These are phyloP conservation scores for Thalassophryne amazonica DNA, from an alignment of 2,797 vertebrate species.

Conservation along the genomic window DNA sequence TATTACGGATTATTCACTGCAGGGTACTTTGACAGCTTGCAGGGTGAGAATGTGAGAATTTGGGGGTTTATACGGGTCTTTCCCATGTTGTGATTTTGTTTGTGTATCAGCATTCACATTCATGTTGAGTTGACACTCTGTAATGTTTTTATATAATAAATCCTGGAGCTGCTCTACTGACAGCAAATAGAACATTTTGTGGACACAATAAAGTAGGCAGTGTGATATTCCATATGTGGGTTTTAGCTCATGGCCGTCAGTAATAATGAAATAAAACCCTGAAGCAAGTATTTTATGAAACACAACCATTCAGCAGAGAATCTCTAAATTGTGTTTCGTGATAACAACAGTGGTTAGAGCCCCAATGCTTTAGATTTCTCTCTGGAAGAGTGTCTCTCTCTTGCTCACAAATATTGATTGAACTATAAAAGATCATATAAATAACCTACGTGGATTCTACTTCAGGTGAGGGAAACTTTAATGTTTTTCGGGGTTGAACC, in stretches of 20 bases:
- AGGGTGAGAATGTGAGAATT: slow-evolving; percentile 16
- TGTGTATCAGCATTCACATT: slow-evolving; percentile 14
- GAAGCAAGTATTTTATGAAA: slow-evolving; percentile 48
- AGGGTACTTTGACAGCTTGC: slow-evolving; percentile 18
- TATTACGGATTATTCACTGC: slow-evolving; percentile 35
- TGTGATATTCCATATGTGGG: background rate
- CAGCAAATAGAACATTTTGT: slow-evolving; percentile 26
- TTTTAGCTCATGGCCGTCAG: slow-evolving; percentile 15
- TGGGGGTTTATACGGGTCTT: slow-evolving; percentile 35
- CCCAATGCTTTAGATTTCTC: slow-evolving; percentile 32
- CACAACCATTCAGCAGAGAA: slow-evolving; percentile 32
- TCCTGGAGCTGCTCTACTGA: slow-evolving; percentile 3
- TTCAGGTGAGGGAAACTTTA: slow-evolving; percentile 65
- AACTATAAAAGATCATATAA: slow-evolving; percentile 60
- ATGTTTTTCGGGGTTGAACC: slow-evolving; percentile 67
- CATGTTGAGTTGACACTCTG: slow-evolving; percentile 4
- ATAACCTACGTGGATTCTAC: slow-evolving; percentile 65
- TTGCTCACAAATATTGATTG: slow-evolving; percentile 60
- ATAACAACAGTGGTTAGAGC: slow-evolving; percentile 61
- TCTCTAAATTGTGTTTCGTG: slow-evolving; percentile 47
- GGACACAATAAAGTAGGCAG: slow-evolving; percentile 21
- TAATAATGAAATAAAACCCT: slow-evolving; percentile 32
- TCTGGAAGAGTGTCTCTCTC: slow-evolving; percentile 34
- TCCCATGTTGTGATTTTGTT: slow-evolving; percentile 24
- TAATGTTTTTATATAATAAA: slow-evolving; percentile 8